Base-by-base conservation (phyloP, 2,113 vertebrate genomes). In the Tympanuchus pallidicinctus region DNA sequence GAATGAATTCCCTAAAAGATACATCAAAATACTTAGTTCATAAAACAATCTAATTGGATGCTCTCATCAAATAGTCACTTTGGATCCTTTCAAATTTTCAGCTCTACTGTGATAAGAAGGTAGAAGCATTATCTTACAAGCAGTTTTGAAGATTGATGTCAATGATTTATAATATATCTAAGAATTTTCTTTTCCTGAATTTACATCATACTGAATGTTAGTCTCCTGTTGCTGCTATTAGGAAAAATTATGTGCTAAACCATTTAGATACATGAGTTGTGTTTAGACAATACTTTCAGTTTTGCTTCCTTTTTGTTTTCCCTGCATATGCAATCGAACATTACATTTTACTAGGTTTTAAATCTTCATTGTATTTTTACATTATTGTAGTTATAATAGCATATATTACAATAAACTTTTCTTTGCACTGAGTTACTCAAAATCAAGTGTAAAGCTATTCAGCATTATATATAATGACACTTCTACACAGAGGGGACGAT, bases 321-420 rank as follows among this genome's bases (percentile, higher is more conserved):
- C 2, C 18, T 63, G 2, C 30, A 38, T 38, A 40, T 48, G 19
- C 17, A 61, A 83, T 8, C 20, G 6, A 64, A 8, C 0, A 0
- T 70, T 43, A 66, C 65, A 7, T 61, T 69, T 1, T 8, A 15
- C 24, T 63, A 28, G 8, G 12, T 76, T 92, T 87, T 40, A 78
- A 82, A 42, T 69, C 22, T 59, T 89, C 10, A 21, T 22, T 20
- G 1, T 8, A 27, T n/a, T 70, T 93, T 73, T 82, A 1, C 10
- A 11, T 30, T 50, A 34, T 64, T 64, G 21, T 54, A 42, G 22
- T 4, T 69, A 22, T 36, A 81, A 43, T 27, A 72, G 7, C 11
- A 54, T 14, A 18, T 1, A 42, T 8, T 0, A 0, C 1, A 1
- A 47, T 64, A 86, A 86, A 72, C 4, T 77, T 86, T 13, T 13